A percentile compares a stretch with the other conserved stretches of the same genome.
Conservation (phyloP, 37 sponge, comb jelly and placozoan genomes). For the Lycopodina hypogea region DNA sequence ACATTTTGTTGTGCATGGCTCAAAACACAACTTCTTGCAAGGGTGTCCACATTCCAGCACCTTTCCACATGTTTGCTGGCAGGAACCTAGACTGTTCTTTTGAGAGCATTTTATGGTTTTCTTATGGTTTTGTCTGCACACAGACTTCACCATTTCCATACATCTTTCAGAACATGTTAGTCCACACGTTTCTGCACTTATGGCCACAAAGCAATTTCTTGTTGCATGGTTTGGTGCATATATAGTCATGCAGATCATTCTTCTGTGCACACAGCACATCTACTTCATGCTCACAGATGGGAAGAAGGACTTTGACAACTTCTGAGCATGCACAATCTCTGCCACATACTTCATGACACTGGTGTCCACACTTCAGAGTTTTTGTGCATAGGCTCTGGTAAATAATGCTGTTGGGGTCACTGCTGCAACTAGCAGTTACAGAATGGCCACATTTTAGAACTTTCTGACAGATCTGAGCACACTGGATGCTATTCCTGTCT, state of each 20-base stretch:
- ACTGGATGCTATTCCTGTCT: background rate
- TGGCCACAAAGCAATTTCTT: slow-evolving; percentile 64
- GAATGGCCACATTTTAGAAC: background rate
- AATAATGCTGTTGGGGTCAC: background rate
- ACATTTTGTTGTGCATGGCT: background rate
- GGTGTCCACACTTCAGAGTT: slow-evolving; percentile 36
- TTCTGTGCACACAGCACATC: slow-evolving; percentile 10
- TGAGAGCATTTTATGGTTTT: background rate
- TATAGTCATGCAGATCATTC: background rate
- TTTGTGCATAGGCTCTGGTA: slow-evolving; percentile 51
- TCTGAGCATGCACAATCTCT: slow-evolving; percentile 34
- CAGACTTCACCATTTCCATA: background rate
- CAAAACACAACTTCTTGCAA: background rate
- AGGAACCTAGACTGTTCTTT: background rate
- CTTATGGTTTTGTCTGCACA: background rate
- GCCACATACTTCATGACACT: slow-evolving; percentile 53
- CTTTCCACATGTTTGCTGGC: background rate
- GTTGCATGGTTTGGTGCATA: slow-evolving; percentile 26
- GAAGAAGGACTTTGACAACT: background rate
- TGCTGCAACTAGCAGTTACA: background rate
- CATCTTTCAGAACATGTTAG: slow-evolving; percentile 22
- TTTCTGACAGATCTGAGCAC: background rate
- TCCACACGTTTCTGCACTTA: slow-evolving; percentile 43
- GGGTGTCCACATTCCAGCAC: background rate
- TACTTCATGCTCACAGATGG: slow-evolving; percentile 59